These are phyloP conservation scores for Kryptopterus vitreolus DNA, from an alignment of 2,797 vertebrate species.

Conservation along the genomic window DNA sequence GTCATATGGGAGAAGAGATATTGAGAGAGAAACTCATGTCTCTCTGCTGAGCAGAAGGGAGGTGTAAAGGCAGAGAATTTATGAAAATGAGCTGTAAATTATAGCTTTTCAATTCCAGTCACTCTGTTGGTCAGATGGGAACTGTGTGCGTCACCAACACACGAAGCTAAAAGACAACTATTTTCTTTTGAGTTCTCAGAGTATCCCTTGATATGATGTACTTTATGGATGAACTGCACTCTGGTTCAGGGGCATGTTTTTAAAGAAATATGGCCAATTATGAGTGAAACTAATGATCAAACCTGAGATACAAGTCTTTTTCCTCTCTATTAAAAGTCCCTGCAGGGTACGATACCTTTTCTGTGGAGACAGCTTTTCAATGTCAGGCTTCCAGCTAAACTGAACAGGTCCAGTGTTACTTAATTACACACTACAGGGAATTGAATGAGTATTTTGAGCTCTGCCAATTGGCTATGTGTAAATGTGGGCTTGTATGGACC, in stretches of 20 bases:
- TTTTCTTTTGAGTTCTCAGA: too few species aligned
- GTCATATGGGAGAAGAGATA: neutral
- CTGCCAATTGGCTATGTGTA: slow-evolving; percentile 17
- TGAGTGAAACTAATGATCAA: slow-evolving; percentile 29
- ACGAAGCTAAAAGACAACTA: neutral
- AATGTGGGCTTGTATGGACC: neutral
- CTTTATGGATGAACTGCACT: neutral
- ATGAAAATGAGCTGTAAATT: neutral
- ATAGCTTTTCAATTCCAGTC: neutral
- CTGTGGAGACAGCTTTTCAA: slow-evolving; percentile 1
- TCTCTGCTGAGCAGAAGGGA: neutral
- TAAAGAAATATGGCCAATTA: neutral
- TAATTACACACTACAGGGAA: slow-evolving; percentile 18
- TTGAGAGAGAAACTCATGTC: neutral
- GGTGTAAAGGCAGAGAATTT: neutral
- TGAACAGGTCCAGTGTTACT: slow-evolving; percentile 4
- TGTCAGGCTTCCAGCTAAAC: slow-evolving; percentile 17
- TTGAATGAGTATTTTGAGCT: slow-evolving; percentile 17
- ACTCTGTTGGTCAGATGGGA: neutral
- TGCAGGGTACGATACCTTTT: neutral
- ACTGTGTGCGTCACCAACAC: too few species aligned
- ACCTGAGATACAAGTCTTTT: neutral
- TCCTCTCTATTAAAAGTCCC: slow-evolving; percentile 1
- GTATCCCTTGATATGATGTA: too few species aligned
- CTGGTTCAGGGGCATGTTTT: neutral